Base-by-base conservation (phyloP, 2,888 invertebrate species). In the Limnephilus auricula region DNA sequence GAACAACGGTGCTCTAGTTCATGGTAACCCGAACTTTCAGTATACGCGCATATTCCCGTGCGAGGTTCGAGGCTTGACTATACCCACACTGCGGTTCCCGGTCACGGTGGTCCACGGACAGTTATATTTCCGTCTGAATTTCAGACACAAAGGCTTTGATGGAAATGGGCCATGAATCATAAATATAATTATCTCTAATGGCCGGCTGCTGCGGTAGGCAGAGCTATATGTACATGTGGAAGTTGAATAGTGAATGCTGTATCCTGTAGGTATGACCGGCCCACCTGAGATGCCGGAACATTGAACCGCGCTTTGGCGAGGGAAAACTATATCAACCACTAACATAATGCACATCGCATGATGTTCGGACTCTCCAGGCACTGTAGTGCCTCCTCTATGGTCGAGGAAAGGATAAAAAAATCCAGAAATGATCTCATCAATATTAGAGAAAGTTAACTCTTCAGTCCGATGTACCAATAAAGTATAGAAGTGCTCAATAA, bases 131-230 rank as follows among this genome's bases (percentile, higher is more conserved):
- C 65, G 37, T 32, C 65, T 6, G 87, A 87, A 87, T 87, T 50
- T 78, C 32, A 34, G 65, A 65, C 87, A 87, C 87, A 87, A 87
- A 65, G 34, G 87, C 87, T 87, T 31, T 65, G 87, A 87, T 87
- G 87, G 85, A 87, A 87, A 65, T 87, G 65, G 87, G 50, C 50
- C 87, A 87, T 87, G 50, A 87, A 87, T 65, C 85, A 85, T 85
- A 85, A 85, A 85, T 85, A 85, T n/a, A 85, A 85, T 40, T 85
- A 85, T 40, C 45, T 37, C 45, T n/a, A 85, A n/a, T 85, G 84
- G 40, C 37, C 65, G n/a, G 65, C 25, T 65, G 65, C 25, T 65
- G 65, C n/a, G 25, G 65, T 65, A n/a, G 18, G 65, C 6, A 65
- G 6, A 25, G 65, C 25, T 65, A 65, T 65, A n/a, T 65, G 18